These are phyloP conservation scores for Leucosticte australis DNA, from an alignment of 2,113 vertebrate species.

Conservation along the genomic window DNA sequence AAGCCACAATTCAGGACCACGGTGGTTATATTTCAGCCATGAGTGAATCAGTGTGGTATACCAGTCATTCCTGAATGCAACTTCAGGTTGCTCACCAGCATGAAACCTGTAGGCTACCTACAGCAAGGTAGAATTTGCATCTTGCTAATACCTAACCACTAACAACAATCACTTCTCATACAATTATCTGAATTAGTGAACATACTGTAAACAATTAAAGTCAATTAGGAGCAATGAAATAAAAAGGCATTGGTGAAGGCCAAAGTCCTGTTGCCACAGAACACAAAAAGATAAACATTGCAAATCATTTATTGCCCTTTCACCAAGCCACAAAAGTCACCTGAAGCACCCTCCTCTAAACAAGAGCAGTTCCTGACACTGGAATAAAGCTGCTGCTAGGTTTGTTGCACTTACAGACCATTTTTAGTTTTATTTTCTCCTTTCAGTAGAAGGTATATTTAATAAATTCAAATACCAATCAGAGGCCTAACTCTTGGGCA, in stretches of 20 bases:
- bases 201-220: neutral
- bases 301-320: neutral
- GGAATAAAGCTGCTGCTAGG: neutral
- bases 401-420: neutral
- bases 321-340: neutral
- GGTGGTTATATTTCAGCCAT: neutral
- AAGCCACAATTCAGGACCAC: neutral
- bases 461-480: neutral
- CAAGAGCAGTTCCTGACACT: neutral
- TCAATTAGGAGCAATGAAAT: neutral
- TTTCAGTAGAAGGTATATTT: neutral
- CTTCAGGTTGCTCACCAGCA: neutral
- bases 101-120: neutral
- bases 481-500: neutral
- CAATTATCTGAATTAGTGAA: neutral
- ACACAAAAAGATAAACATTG: slow-evolving; percentile 6
- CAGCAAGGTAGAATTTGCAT: neutral
- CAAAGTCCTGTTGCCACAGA: neutral
- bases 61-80: neutral
- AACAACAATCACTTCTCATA: neutral
- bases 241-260: neutral
- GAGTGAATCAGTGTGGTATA: neutral
- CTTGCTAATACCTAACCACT: neutral
- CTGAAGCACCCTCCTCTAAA: neutral
- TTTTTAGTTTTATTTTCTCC: neutral